Evolutionary conservation across 2,888 invertebrate species (phyloP).

Genomic region (Ceratothoa steindachneri): DNA sequence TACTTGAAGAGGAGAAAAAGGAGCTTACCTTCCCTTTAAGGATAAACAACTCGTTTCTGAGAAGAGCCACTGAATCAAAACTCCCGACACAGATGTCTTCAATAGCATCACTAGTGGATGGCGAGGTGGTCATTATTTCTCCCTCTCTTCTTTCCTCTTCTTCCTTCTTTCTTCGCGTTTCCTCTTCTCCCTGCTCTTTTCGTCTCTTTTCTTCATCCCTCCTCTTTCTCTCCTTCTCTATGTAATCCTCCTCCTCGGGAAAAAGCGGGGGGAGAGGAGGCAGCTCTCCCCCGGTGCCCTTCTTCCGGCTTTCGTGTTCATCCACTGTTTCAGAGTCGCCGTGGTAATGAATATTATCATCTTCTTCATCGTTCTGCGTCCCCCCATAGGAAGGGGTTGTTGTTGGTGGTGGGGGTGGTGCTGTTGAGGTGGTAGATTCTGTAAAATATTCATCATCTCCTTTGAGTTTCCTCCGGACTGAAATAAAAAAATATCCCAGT

Average conservation of each 20-base stretch:
- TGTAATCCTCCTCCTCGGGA: not conserved
- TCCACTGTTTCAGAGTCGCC: constrained; percentile 23
- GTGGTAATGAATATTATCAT: constrained; percentile 15
- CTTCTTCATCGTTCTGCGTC: constrained; percentile 16
- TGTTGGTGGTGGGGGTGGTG: constrained; percentile 14
- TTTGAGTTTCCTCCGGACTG: constrained; percentile 51
- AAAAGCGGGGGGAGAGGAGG: not conserved
- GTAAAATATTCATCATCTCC: constrained; percentile 48
- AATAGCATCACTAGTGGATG: not conserved
- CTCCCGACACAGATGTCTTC: constrained; percentile 81
- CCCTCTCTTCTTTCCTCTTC: not conserved
- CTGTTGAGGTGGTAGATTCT: constrained; percentile 20
- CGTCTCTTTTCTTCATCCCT: constrained; percentile 2
- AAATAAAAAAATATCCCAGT: constrained; percentile 27
- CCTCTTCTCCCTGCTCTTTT: not conserved
- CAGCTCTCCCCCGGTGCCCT: not conserved
- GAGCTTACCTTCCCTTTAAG: constrained; percentile 57
- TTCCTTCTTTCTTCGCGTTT: not conserved
- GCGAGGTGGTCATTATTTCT: not conserved
- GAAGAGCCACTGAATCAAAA: constrained; percentile 87
- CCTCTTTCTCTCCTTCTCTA: not conserved
- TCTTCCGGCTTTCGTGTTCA: not conserved
- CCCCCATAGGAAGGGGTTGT: constrained; percentile 2
- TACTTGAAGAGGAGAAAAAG: too few species aligned
- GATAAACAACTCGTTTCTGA: constrained; percentile 74